These are phyloP conservation scores for Phocoena sinus DNA, from an alignment of 2,113 vertebrate species.

Conservation along the genomic window DNA sequence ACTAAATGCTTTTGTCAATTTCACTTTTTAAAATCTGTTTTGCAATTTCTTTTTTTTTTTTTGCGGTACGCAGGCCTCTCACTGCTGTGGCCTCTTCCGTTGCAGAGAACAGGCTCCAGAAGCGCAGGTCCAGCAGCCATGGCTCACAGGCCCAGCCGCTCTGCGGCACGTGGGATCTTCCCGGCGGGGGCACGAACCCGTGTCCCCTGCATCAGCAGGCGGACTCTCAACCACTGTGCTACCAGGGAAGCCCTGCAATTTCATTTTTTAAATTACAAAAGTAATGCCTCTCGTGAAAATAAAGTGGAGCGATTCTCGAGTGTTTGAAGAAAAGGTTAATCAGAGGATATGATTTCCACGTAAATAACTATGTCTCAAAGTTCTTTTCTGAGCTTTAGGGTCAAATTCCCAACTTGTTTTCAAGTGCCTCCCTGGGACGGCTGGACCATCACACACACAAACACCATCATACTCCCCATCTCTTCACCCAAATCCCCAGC, in stretches of 20 bases:
- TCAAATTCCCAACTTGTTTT: background rate
- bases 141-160: no score
- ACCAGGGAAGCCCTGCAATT: background rate
- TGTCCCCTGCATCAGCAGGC: no score
- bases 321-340: background rate
- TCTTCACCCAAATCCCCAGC: background rate
- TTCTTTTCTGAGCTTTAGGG: background rate
- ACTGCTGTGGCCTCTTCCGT: no score
- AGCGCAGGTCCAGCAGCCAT: no score
- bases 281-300: background rate
- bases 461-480: background rate
- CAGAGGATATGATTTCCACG: background rate
- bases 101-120: no score
- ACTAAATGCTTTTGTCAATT: background rate
- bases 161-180: no score
- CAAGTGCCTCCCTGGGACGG: accelerated
- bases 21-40: no score
- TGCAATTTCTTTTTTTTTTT: no score
- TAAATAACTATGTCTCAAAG: background rate
- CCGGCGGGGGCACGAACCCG: no score
- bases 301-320: background rate
- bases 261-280: background rate
- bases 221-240: no score
- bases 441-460: background rate
- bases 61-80: no score